phyloP scores from a whole-genome alignment of 2,888 invertebrate genomes.

The Schizotus pectinicornis region DNA sequence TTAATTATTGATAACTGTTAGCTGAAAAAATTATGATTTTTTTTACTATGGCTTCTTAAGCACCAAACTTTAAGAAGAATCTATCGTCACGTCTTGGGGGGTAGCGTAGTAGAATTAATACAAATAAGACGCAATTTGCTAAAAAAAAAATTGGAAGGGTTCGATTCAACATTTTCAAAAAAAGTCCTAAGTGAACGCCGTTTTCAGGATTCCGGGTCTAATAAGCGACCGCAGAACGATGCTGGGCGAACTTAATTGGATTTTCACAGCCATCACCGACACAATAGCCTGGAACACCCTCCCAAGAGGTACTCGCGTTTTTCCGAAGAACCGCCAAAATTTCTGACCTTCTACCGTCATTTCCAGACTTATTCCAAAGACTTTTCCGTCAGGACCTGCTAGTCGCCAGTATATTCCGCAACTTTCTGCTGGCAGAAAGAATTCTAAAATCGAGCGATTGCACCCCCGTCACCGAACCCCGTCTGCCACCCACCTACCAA shows the following conservation, averaged over 20 bases:
- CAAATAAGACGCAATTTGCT: too few relatives aligned
- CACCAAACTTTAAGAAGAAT: too few relatives aligned
- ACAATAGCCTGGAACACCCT: conserved; percentile 99
- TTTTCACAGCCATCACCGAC: conserved; percentile 99
- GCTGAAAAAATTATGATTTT: too few relatives aligned
- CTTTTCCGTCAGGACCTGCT: conserved; percentile 96
- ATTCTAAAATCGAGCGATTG: conserved; percentile 97
- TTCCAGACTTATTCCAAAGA: conserved; percentile 88
- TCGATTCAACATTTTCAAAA: too few relatives aligned
- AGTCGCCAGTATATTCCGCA: conserved; percentile 97
- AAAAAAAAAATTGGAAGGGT: too few relatives aligned
- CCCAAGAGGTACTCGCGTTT: conserved; percentile 70
- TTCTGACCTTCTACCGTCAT: conserved; percentile 14
- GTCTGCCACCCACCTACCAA: conserved; percentile 87
- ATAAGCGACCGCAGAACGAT: conserved; percentile 94
- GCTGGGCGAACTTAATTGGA: conserved; percentile 99
- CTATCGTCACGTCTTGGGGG: too few relatives aligned
- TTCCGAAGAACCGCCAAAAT: background rate
- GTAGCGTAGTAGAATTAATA: too few relatives aligned
- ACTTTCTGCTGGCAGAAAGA: conserved; percentile 95
- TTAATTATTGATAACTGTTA: conserved; percentile 4
- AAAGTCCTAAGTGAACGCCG: too few relatives aligned
- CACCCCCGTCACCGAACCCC: conserved; percentile 92
- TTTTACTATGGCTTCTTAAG: too few relatives aligned
- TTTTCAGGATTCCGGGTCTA: conserved; percentile 87